Conservation (phyloP, 2,888 invertebrate species). For the Campaea margaritaria region DNA sequence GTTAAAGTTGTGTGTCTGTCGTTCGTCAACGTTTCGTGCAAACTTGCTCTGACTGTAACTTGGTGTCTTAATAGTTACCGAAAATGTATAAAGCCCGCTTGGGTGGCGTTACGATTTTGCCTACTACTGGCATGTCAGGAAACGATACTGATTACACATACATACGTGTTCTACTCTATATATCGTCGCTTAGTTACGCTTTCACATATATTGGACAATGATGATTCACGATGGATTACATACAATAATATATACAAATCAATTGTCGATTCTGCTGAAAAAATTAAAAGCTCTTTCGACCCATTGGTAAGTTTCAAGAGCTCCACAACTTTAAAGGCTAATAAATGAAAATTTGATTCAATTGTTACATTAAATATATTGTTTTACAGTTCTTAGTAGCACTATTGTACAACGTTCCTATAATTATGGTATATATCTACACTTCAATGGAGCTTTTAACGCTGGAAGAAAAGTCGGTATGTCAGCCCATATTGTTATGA, state of each 20-base stretch:
- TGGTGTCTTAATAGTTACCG: not conserved
- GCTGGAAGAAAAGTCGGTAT: too few relatives aligned
- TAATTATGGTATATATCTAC: not conserved
- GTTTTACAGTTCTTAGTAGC: not conserved
- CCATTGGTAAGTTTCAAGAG: conserved; percentile 6
- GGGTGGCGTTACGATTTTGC: not conserved
- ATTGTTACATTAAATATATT: too few relatives aligned
- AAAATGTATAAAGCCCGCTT: not conserved
- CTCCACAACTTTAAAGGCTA: not conserved
- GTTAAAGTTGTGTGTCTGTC: not conserved
- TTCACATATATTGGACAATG: not conserved
- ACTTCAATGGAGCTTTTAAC: too few relatives aligned
- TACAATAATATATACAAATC: conserved; percentile 6
- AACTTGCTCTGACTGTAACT: not conserved
- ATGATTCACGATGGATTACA: not conserved
- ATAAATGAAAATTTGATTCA: too few relatives aligned
- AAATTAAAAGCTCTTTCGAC: conserved; percentile 9
- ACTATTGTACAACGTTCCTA: not conserved
- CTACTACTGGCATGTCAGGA: conserved; percentile 1
- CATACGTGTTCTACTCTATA: not conserved
- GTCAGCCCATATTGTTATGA: too few relatives aligned
- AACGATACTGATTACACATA: not conserved
- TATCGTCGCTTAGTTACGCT: not conserved
- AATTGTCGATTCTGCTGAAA: conserved; percentile 11
- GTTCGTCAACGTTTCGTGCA: not conserved